These are phyloP conservation scores for Phrynocephalus vlangalii DNA, from an alignment of 2,797 vertebrate species.

Conservation along the genomic window DNA sequence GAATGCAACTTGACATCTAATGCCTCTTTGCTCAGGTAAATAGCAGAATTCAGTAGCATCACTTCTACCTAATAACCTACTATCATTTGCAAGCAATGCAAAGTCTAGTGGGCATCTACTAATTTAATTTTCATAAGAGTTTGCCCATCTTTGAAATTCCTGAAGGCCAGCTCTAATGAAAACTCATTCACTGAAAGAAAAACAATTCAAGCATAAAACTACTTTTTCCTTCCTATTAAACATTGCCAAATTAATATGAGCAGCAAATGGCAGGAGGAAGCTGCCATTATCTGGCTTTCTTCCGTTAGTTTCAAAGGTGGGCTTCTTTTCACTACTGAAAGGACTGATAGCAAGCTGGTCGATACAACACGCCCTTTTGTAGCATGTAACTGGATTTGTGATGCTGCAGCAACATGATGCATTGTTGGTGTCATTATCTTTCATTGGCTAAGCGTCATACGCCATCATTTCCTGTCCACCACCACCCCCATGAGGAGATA, in stretches of 20 bases:
- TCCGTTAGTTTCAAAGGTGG: background rate
- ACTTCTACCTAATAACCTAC: conserved; percentile 12
- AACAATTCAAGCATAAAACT: conserved; percentile 35
- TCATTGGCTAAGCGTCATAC: background rate
- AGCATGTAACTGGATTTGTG: background rate
- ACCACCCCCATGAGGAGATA: too few species aligned
- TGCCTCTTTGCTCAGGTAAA: conserved; percentile 14
- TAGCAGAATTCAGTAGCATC: conserved; percentile 8
- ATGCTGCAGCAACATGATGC: background rate
- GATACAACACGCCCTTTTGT: background rate
- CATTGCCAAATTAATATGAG: conserved; percentile 20
- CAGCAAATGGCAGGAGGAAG: background rate
- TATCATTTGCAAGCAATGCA: conserved; percentile 29
- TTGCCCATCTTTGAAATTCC: conserved; percentile 45
- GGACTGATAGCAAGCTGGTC: background rate
- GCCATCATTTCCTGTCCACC: background rate
- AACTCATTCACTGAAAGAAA: conserved; percentile 32
- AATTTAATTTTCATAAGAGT: conserved; percentile 45
- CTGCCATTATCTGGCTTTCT: background rate
- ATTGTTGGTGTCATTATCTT: background rate
- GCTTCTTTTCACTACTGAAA: background rate
- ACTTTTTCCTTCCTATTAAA: conserved; percentile 35
- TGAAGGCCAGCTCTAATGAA: conserved; percentile 44
- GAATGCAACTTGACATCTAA: background rate
- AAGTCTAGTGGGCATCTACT: conserved; percentile 28